These are phyloP conservation scores for Luscinia luscinia DNA, from an alignment of 2,797 vertebrate genomes.

Conservation along the genomic window DNA sequence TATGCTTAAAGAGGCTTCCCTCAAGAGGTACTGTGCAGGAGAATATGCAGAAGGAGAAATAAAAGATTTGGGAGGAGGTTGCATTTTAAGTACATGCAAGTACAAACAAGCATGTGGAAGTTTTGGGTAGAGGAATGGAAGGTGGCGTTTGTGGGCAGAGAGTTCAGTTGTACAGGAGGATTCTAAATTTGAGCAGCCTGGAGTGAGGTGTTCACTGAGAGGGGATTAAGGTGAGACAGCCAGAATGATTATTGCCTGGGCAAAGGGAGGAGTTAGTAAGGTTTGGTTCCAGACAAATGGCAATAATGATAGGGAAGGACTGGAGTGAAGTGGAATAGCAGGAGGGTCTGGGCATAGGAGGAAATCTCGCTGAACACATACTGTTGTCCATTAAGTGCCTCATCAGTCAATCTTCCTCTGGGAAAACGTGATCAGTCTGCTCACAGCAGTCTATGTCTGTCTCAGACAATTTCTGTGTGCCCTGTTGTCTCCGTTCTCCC, in stretches of 20 bases:
- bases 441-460: constrained; percentile 15
- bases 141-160: background rate
- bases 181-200: constrained; percentile 1
- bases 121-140: background rate
- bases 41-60: background rate
- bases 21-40: background rate
- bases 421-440: background rate
- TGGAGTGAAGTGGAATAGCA: background rate
- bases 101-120: background rate
- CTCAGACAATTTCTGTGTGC: background rate
- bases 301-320: background rate
- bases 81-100: background rate
- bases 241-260: background rate
- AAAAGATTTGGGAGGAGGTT: background rate
- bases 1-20: background rate
- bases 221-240: background rate
- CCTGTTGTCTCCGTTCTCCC: background rate
- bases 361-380: rapidly evolving
- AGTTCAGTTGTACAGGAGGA: background rate
- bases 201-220: background rate
- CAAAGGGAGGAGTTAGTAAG: background rate
- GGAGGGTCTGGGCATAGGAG: background rate
- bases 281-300: background rate
- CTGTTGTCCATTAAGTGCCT: background rate
- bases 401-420: background rate